Evolutionary conservation across 2,888 invertebrate genomes (phyloP), one percentile per base, ranked within the genome.

Genomic region (Dynastes maya): DNA sequence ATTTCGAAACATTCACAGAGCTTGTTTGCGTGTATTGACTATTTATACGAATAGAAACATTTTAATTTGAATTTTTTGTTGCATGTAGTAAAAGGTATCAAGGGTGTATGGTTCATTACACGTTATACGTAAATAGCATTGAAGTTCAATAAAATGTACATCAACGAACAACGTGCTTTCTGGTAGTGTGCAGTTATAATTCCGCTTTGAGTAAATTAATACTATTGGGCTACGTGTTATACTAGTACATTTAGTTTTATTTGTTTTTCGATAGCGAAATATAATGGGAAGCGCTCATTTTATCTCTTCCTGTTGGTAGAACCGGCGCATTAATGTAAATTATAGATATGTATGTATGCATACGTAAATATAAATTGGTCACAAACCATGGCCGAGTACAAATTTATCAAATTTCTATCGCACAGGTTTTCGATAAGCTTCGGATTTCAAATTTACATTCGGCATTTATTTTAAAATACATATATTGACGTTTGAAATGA

Each of bases 261-360:
- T 58, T 37, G 71, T 71, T 71, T 53, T 71, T 71, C 16, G 71
- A n/a, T 55, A 40, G 37, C 40, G 40, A 72, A 53, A 53, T 58
- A 32, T 72, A 72, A 72, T 72, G 72, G 58, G 40, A 58, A 37
- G 11, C 6, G 45, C 5, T 13, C 40, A 58, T 58, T 72, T 72
- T 72, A 72, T 58, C 55, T 72, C 72, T 55, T 55, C 32, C 58
- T 55, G 58, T 40, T 58, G 58, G n/a, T 72, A 22, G 16, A 58
- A n/a, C 72, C 51, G 29, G 32, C 49, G 27, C 68, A 29, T 68
- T 68, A 68, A 68, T 68, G 68, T 49, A 68, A 68, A 49, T 32
- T 29, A 63, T 63, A 13, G 29, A 63, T 63, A 29, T 29, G 1
- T 29, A 29, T 11, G 13, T 27, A 22, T 22, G 13, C 29, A 13